A percentile compares a stretch with the other conserved stretches of the same genome.
These are phyloP conservation scores for Strongylocentrotus purpuratus DNA, from an alignment of 35 echinoderm and acorn worm genomes.

Conservation along the genomic window DNA sequence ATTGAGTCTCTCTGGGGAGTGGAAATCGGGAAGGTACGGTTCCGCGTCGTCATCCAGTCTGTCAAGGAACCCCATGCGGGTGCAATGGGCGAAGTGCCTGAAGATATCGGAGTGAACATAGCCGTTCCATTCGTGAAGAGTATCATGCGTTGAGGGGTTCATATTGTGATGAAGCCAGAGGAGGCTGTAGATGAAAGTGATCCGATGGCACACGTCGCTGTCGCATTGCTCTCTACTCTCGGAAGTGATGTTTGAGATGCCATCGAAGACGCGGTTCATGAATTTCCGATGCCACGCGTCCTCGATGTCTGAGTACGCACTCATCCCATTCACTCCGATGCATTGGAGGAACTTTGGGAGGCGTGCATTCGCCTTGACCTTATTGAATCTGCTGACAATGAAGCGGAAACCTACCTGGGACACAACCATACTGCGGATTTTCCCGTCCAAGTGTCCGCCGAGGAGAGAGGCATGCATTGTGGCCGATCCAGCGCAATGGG, in stretches of 20 bases:
- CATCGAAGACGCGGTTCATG: slow-evolving; percentile 38
- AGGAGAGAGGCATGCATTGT: slow-evolving; percentile 57
- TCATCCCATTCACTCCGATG: slow-evolving; percentile 64
- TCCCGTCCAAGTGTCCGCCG: slow-evolving; percentile 73
- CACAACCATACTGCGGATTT: slow-evolving; percentile 61
- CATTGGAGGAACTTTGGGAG: slow-evolving; percentile 53
- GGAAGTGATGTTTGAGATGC: slow-evolving; percentile 50
- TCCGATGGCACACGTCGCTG: slow-evolving; percentile 69
- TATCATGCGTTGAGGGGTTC: slow-evolving; percentile 63
- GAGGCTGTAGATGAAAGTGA: slow-evolving; percentile 66
- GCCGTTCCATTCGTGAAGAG: slow-evolving; percentile 69
- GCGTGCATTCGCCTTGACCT: slow-evolving; percentile 36
- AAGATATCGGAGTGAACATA: slow-evolving; percentile 62
- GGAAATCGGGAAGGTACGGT: slow-evolving; percentile 64
- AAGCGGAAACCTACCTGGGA: slow-evolving; percentile 68
- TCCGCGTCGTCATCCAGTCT: slow-evolving; percentile 32
- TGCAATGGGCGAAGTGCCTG: slow-evolving; percentile 63
- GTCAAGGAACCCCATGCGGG: slow-evolving; percentile 41
- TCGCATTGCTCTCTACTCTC: slow-evolving; percentile 67
- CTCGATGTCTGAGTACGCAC: slow-evolving; percentile 72
- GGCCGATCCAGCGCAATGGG: slow-evolving; percentile 67
- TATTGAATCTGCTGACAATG: slow-evolving; percentile 44
- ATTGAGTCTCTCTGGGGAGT: slow-evolving; percentile 27
- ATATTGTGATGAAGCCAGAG: slow-evolving; percentile 69
- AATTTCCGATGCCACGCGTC: slow-evolving; percentile 22